A percentile compares a stretch with the other conserved stretches of the same genome.
Evolutionary conservation across 2,113 vertebrate genomes (phyloP).

Genomic region (Heptranchias perlo): DNA sequence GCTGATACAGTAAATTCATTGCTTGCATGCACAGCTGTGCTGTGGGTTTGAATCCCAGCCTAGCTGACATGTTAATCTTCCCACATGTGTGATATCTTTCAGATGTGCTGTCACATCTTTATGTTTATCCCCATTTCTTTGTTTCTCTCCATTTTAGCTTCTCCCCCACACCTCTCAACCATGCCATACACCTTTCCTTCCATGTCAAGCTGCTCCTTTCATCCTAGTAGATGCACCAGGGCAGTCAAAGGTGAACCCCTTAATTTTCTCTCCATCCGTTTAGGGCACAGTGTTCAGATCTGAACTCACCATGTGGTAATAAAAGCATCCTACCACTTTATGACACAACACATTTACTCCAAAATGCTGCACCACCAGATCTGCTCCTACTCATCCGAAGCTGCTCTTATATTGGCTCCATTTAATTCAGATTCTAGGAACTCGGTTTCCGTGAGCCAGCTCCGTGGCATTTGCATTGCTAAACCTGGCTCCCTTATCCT

Average conservation of each 20-base stretch:
- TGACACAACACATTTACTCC: background rate
- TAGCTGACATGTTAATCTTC: constrained; percentile 18
- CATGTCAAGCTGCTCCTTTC: background rate
- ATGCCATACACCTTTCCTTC: background rate
- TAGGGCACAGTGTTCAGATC: background rate
- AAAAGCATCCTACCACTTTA: background rate
- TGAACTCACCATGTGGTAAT: background rate
- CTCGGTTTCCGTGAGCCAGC: background rate
- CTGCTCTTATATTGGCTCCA: background rate
- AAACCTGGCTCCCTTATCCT: background rate
- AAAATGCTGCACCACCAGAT: constrained; percentile 43
- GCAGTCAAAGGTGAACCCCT: background rate
- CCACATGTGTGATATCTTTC: constrained; percentile 26
- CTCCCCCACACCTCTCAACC: background rate
- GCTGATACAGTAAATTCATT: background rate
- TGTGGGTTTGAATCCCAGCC: constrained; percentile 22
- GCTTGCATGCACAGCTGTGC: background rate
- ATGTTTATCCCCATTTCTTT: background rate
- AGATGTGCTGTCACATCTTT: constrained; percentile 32
- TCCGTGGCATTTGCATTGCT: background rate
- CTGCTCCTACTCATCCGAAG: constrained; percentile 37
- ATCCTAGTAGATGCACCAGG: background rate
- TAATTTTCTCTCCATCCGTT: background rate
- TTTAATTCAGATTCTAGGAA: background rate
- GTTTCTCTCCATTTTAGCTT: background rate